Evolutionary conservation across 1,140 invertebrate genomes (phyloP), one percentile per base, ranked within the genome.

Genomic region (Dolichoris vasculosae): DNA sequence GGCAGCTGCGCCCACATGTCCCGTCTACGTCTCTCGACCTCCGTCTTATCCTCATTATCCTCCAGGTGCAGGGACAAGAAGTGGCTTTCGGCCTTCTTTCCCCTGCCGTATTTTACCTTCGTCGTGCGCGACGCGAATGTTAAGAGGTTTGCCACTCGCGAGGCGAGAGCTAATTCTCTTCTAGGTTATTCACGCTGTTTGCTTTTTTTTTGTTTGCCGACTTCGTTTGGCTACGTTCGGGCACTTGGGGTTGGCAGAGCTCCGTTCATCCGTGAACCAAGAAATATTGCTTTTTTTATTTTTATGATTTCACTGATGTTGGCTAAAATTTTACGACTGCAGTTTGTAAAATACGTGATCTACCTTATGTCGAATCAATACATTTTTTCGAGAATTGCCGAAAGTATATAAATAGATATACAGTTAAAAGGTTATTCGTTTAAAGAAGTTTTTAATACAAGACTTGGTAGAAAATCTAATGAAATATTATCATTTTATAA

Each of bases 1-100:
- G 93, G 93, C 86, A 94, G 90, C 89, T 92, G 92, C 89, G 92
- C 90, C 93, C 93, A 94, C 92, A 93, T 93, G 20, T 77, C 59
- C 46, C 20, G 38, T 64, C 82, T 64, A 46, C 40, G 26, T 55
- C 69, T 79, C 51, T 69, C 46, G 30, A n/a, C 59, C 35, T 46
- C 69, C 64, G 20, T 8, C 35, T 63, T 80, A 80, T 80, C 83
- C 55, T 26, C 83, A 85, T 84, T 71, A 71, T 84, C 83, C 43
- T 51, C 69, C 48, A 20, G 80, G 38, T 46, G 64, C 32, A 30
- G 64, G 30, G 80, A 7, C 64, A 20, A 48, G n/a, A 8, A n/a
- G 43, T 48, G 43, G 43, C 75, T 51, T 51, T 51, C 75, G 75
- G 75, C 75, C 69, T 73, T 43, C 38, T 43, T 43, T 73, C 23